Conservation (phyloP, 2,888 invertebrate species). For the Tenthredo amoena region DNA sequence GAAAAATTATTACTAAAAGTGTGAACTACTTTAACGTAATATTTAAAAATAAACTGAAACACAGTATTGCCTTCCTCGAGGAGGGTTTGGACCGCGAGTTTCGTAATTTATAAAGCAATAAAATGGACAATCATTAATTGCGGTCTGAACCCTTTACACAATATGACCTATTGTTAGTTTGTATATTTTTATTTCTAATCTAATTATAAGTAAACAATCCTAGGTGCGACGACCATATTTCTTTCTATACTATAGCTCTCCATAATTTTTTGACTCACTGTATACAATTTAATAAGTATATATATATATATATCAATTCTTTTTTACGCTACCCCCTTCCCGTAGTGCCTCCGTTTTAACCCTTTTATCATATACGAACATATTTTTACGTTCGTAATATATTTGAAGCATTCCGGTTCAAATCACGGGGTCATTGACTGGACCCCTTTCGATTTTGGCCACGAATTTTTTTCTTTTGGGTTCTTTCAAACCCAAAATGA, state of each 20-base stretch:
- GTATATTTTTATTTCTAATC: conserved; percentile 45
- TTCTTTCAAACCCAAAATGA: too few relatives aligned
- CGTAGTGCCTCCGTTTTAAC: conserved; percentile 42
- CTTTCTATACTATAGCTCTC: conserved; percentile 26
- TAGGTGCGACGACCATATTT: conserved; percentile 14
- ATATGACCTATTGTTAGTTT: conserved; percentile 53
- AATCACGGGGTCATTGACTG: too few relatives aligned
- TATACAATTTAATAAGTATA: conserved; percentile 22
- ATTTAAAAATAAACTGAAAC: conserved; percentile 61
- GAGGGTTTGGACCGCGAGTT: conserved; percentile 67
- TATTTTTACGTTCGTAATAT: conserved; percentile 26
- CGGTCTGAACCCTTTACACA: conserved; percentile 66
- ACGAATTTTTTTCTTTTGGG: too few relatives aligned
- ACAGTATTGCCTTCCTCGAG: conserved; percentile 75
- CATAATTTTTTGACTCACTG: conserved; percentile 13
- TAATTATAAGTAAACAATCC: conserved; percentile 30
- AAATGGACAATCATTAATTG: conserved; percentile 71
- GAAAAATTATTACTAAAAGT: conserved; percentile 9
- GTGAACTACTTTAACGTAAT: conserved; percentile 41
- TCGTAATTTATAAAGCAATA: conserved; percentile 75
- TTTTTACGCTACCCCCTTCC: conserved; percentile 28
- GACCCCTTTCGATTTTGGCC: too few relatives aligned
- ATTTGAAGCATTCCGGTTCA: background rate
- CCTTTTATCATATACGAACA: conserved; percentile 19
- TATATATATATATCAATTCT: conserved; percentile 16